These are phyloP conservation scores for Phoxinus phoxinus DNA, from an alignment of 2,113 vertebrate genomes.

Conservation along the genomic window DNA sequence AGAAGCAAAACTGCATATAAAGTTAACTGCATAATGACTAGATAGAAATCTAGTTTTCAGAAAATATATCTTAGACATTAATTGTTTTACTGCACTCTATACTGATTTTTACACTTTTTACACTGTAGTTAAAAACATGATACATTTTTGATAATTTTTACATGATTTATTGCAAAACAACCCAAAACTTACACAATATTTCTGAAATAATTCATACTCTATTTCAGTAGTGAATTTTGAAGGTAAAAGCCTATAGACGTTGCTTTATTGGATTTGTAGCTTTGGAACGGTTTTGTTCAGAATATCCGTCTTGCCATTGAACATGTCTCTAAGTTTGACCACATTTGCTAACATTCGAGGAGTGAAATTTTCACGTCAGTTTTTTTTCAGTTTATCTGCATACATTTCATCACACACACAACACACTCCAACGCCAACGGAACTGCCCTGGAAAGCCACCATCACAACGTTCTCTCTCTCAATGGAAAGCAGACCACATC, in stretches of 20 bases:
- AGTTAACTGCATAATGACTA: no score
- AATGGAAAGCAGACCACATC: slow-evolving; percentile 43
- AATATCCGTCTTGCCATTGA: neutral
- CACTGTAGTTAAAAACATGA: no score
- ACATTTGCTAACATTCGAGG: neutral
- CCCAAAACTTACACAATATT: neutral
- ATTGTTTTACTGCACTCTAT: no score
- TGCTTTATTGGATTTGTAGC: neutral
- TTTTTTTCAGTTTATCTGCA: neutral
- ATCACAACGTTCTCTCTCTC: slow-evolving; percentile 9
- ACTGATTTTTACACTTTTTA: no score
- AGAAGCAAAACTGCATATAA: no score
- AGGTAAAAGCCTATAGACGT: neutral
- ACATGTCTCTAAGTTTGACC: neutral
- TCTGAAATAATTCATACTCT: neutral
- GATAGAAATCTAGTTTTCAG: no score
- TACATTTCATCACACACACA: slow-evolving; percentile 2
- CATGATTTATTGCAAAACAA: no score
- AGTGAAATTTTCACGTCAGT: neutral
- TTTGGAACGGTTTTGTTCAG: neutral
- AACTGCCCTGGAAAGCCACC: slow-evolving; percentile 27
- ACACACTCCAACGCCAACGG: neutral
- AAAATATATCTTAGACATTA: no score
- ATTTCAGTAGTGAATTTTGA: neutral
- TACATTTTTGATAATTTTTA: no score